phyloP scores from a whole-genome alignment of 2,797 vertebrate genomes.

The Tenualosa ilisha region DNA sequence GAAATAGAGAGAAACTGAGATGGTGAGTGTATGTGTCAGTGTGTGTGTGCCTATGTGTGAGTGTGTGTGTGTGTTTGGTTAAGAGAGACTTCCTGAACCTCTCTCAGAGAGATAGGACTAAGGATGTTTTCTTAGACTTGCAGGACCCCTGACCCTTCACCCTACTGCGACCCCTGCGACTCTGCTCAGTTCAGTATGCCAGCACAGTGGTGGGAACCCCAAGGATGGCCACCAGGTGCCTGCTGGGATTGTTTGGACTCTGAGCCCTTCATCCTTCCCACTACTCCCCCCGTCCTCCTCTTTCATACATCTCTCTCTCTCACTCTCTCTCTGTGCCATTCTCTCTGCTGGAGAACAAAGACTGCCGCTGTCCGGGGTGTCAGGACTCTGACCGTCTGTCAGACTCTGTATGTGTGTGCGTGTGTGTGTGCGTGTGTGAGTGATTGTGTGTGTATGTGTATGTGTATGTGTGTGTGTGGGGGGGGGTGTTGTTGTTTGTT shows the following conservation, averaged over 20 bases:
- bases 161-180: constrained; percentile 9
- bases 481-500: neutral
- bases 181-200: constrained; percentile 36
- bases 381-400: constrained; percentile 30
- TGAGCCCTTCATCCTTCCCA: constrained; percentile 28
- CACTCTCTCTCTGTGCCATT: neutral
- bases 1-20: neutral
- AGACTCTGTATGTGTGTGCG: neutral
- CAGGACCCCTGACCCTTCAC: constrained; percentile 42
- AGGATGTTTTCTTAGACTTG: constrained; percentile 46
- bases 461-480: neutral
- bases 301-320: constrained; percentile 25
- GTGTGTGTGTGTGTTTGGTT: neutral
- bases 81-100: constrained; percentile 6
- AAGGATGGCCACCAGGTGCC: constrained; percentile 36
- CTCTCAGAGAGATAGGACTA: constrained; percentile 7
- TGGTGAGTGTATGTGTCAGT: neutral
- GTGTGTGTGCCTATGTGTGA: neutral
- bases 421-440: neutral
- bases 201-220: constrained; percentile 43
- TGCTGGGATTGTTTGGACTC: constrained; percentile 49
- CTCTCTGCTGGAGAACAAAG: constrained; percentile 43
- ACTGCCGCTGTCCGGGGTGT: constrained; percentile 42
- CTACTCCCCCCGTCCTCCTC: constrained; percentile 33
- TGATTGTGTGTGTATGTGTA: too few species aligned